phyloP scores from a whole-genome alignment of 30 jellyfish, hydroid and myxozoan genomes.

The Catostylus mosaicus region DNA sequence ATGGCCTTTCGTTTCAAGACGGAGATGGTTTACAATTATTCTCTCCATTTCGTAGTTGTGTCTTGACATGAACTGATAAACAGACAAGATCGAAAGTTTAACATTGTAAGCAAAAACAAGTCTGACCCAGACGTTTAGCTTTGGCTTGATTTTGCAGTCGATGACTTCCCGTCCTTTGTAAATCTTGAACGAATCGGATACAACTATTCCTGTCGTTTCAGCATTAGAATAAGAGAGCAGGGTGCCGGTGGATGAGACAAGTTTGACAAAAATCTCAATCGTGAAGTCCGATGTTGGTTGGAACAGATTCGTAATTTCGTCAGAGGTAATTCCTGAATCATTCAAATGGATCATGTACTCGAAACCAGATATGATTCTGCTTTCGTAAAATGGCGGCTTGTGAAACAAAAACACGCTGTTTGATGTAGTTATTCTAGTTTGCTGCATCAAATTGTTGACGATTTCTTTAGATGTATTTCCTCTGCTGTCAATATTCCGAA shows the following conservation, averaged over 20 bases:
- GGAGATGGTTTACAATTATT: slow-evolving; percentile 49
- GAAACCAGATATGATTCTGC: slow-evolving; percentile 24
- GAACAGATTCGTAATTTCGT: slow-evolving; percentile 20
- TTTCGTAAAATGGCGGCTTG: slow-evolving; percentile 40
- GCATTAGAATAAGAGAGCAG: slow-evolving; percentile 30
- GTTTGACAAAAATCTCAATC: slow-evolving; percentile 48
- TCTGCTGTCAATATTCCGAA: not conserved
- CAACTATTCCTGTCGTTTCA: slow-evolving; percentile 44
- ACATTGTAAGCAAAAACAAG: slow-evolving; percentile 43
- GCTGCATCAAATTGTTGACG: not conserved
- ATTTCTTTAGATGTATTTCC: not conserved
- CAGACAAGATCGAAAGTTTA: slow-evolving; percentile 26
- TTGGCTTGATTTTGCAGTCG: slow-evolving; percentile 37
- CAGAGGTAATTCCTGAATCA: slow-evolving; percentile 47
- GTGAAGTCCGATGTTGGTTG: slow-evolving; percentile 45
- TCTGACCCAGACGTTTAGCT: slow-evolving; percentile 48
- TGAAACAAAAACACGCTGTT: slow-evolving; percentile 20
- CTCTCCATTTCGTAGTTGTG: slow-evolving; percentile 32
- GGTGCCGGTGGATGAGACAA: slow-evolving; percentile 50
- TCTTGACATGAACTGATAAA: slow-evolving; percentile 41
- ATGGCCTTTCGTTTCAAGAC: slow-evolving; percentile 36
- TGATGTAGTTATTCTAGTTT: not conserved
- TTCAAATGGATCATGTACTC: slow-evolving; percentile 36
- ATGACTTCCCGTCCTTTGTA: slow-evolving; percentile 25
- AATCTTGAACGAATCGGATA: slow-evolving; percentile 21